Percentiles rank a stretch among this genome's conserved stretches.
Conservation (phyloP, 2,797 vertebrate genomes). For the Tiaroga cobitis region DNA sequence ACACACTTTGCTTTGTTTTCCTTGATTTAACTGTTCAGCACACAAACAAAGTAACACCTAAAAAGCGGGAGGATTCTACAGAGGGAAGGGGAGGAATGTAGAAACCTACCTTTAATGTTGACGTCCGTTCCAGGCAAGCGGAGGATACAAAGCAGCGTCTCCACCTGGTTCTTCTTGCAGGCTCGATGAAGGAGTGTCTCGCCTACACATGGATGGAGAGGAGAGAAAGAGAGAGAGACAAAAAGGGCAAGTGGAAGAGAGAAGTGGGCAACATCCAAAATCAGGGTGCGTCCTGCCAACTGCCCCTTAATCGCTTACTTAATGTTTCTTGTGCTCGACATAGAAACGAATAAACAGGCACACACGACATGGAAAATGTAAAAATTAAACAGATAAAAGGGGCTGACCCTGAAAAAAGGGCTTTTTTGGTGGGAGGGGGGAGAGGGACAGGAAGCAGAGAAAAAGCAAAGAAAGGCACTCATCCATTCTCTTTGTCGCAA, state of each 20-base stretch:
- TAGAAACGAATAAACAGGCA: conserved; percentile 16
- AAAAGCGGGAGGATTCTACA: background rate
- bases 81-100: conserved; percentile 29
- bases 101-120: conserved; percentile 91
- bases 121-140: conserved; percentile 85
- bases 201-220: conserved; percentile 86
- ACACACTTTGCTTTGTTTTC: conserved; percentile 46
- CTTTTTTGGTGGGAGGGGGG: background rate
- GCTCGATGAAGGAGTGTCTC: conserved; percentile 93
- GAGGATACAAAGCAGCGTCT: conserved; percentile 87
- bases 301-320: conserved; percentile 65
- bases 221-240: conserved; percentile 68
- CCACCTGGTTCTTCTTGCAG: conserved; percentile 93
- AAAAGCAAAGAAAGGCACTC: conserved; percentile 40
- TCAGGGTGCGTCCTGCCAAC: conserved; percentile 74
- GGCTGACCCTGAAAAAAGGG: conserved; percentile 64
- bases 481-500: conserved; percentile 27
- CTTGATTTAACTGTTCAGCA: conserved; percentile 56
- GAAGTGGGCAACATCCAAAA: conserved; percentile 50
- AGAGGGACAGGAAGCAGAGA: conserved; percentile 16
- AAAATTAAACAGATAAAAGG: conserved; percentile 39
- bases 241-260: conserved; percentile 62
- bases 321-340: conserved; percentile 52
- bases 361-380: background rate
- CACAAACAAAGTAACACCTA: background rate